phyloP scores from a whole-genome alignment of 2,888 invertebrate genomes.

The Mythimna pallens region DNA sequence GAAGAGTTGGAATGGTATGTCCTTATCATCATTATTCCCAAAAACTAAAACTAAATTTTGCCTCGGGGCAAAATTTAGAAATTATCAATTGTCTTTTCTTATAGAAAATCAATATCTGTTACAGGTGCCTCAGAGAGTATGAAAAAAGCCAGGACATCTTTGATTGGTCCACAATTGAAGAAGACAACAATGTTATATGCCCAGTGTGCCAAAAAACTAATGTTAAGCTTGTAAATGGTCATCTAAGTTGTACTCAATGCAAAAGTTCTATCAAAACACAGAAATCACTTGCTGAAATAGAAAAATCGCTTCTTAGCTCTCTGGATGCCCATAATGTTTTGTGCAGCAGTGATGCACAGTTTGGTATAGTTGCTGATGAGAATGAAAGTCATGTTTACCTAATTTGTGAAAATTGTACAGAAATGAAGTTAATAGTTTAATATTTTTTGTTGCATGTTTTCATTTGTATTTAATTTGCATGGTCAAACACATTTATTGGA shows the following conservation, averaged over 20 bases:
- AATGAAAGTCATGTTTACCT: constrained; percentile 82
- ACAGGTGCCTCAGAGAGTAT: constrained; percentile 84
- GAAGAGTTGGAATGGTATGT: constrained; percentile 85
- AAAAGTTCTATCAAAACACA: constrained; percentile 74
- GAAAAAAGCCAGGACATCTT: constrained; percentile 82
- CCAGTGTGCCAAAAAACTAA: constrained; percentile 88
- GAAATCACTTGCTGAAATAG: constrained; percentile 75
- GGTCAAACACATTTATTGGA: not conserved
- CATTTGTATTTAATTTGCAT: not conserved
- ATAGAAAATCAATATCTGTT: constrained; percentile 46
- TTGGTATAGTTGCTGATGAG: constrained; percentile 76
- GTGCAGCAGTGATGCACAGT: constrained; percentile 78
- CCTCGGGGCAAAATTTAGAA: too few relatives aligned
- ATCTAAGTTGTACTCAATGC: constrained; percentile 80
- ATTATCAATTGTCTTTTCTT: too few relatives aligned
- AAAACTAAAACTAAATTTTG: not conserved
- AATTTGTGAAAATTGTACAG: constrained; percentile 82
- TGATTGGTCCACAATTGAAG: constrained; percentile 83
- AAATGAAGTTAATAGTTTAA: constrained; percentile 75
- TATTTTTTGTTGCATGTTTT: constrained; percentile 8
- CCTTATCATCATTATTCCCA: not conserved
- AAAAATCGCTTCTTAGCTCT: constrained; percentile 71
- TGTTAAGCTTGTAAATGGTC: constrained; percentile 68
- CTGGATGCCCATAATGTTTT: constrained; percentile 77
- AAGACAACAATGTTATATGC: constrained; percentile 85